A percentile compares a stretch with the other conserved stretches of the same genome.
Conservation (phyloP, 2,113 vertebrate species). For the Euleptes europaea region DNA sequence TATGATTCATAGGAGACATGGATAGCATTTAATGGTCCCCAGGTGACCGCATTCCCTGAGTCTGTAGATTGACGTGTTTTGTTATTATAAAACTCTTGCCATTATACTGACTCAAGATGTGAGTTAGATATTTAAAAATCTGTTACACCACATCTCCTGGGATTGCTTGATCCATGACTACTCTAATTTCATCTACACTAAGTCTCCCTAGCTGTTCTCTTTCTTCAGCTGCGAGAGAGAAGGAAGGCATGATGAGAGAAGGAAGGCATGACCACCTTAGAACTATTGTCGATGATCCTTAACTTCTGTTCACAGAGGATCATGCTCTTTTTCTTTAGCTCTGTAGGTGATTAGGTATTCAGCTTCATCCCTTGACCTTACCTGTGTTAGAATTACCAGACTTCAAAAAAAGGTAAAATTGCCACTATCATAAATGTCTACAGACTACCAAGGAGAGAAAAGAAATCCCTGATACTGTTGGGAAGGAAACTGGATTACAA, state of each 20-base stretch:
- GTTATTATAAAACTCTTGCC: not conserved
- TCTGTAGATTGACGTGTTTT: constrained; percentile 1
- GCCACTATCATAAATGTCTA: not conserved
- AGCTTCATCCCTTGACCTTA: not conserved
- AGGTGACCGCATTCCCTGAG: not conserved
- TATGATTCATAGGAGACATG: constrained; percentile 2
- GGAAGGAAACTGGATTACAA: too few species aligned
- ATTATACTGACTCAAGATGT: constrained; percentile 7
- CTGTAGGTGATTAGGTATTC: not conserved
- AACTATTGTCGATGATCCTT: not conserved
- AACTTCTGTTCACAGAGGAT: not conserved
- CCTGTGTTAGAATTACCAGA: not conserved
- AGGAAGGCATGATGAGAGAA: not conserved
- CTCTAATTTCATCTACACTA: not conserved
- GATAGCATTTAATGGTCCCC: constrained; percentile 15
- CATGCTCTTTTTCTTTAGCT: not conserved
- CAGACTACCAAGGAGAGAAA: not conserved
- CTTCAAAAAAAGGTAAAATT: not conserved
- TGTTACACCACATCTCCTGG: not conserved
- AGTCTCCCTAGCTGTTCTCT: not conserved
- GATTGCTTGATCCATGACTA: not conserved
- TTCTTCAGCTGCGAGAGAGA: not conserved
- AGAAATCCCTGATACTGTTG: too few species aligned
- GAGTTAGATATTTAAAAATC: not conserved
- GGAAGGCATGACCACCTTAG: not conserved